phyloP scores from a whole-genome alignment of 2,113 vertebrate species.

The Philantomba maxwellii region DNA sequence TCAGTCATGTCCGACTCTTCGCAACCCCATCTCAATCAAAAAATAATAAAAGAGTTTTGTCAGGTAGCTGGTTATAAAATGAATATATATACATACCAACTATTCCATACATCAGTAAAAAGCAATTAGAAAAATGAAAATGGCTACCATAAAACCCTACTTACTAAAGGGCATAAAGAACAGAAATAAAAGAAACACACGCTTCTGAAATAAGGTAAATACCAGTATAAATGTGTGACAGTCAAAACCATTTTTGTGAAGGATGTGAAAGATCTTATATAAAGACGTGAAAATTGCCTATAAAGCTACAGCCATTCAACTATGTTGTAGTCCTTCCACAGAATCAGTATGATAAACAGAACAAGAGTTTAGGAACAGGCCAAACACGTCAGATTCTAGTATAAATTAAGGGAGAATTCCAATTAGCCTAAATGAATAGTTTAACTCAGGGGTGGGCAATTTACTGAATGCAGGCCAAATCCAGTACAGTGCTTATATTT shows the following conservation, averaged over 20 bases:
- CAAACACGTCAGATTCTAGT: neutral
- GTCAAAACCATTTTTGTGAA: neutral
- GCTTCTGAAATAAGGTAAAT: neutral
- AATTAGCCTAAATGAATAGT: neutral
- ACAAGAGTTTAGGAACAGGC: neutral
- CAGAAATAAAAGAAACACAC: neutral
- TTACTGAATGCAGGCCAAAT: neutral
- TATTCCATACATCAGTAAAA: neutral
- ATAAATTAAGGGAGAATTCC: neutral
- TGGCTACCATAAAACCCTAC: neutral
- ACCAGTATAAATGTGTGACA: neutral
- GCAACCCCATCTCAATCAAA: neutral
- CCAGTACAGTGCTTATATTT: neutral
- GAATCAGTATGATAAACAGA: neutral
- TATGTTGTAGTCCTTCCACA: neutral
- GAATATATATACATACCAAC: neutral
- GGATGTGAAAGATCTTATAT: neutral
- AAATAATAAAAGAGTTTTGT: conserved; percentile 9
- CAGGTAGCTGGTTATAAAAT: neutral
- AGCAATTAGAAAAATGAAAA: conserved; percentile 9
- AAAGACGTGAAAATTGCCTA: neutral
- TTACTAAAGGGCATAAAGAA: neutral
- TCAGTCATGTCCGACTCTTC: too few species aligned
- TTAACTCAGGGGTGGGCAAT: neutral
- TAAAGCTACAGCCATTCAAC: neutral